Evolutionary conservation across 2,888 invertebrate species (phyloP).

Genomic region (Heliconius cydno): DNA sequence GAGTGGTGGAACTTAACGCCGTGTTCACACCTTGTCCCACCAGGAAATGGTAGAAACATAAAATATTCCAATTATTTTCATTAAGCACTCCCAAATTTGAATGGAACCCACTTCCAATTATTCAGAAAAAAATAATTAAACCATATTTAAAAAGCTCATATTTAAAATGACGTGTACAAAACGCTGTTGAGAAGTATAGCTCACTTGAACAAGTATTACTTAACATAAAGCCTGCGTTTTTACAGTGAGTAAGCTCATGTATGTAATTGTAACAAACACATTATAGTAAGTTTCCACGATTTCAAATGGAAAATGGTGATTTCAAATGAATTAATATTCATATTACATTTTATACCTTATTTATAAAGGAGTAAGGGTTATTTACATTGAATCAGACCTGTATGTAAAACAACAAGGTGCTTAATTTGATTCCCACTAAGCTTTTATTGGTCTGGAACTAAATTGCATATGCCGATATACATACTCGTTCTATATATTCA

Average conservation of each 20-base stretch:
- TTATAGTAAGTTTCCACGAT: slow-evolving; percentile 41
- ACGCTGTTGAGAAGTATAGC: not conserved
- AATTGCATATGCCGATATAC: not conserved
- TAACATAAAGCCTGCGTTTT: slow-evolving; percentile 2
- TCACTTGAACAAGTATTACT: slow-evolving; percentile 12
- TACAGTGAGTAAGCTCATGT: slow-evolving; percentile 10
- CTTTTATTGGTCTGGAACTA: slow-evolving; percentile 34
- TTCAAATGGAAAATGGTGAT: slow-evolving; percentile 39
- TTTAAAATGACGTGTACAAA: slow-evolving; percentile 4
- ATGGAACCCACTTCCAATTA: not conserved
- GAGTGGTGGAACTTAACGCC: no score
- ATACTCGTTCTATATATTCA: not conserved
- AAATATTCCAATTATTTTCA: no score
- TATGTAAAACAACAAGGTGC: slow-evolving; percentile 26
- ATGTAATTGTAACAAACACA: slow-evolving; percentile 43
- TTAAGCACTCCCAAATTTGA: no score
- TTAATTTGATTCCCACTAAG: slow-evolving; percentile 36
- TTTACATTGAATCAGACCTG: slow-evolving; percentile 24
- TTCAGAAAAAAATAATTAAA: not conserved
- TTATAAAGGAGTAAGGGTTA: not conserved
- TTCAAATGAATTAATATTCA: slow-evolving; percentile 29
- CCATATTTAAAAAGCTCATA: not conserved
- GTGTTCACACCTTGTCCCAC: no score
- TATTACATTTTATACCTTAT: slow-evolving; percentile 32
- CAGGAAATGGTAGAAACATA: no score